Conservation (phyloP, 2,888 invertebrate genomes). For the Caenorhabditis sp. region DNA sequence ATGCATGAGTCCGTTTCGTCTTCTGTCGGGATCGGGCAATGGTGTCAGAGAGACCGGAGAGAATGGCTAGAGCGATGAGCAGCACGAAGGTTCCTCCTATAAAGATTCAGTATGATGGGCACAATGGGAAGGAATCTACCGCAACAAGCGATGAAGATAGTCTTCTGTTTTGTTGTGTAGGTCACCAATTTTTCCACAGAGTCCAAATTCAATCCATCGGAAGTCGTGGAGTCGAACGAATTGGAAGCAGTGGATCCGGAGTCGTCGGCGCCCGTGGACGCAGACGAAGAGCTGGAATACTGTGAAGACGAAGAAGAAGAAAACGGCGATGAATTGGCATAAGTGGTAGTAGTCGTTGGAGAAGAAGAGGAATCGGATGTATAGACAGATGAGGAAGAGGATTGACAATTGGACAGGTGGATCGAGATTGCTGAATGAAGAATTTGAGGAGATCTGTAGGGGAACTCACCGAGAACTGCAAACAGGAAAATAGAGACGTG, state of each 20-base stretch:
- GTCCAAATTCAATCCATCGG: conserved; percentile 19
- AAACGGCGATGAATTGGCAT: conserved; percentile 23
- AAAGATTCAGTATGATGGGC: not conserved
- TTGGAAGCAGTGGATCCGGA: no score
- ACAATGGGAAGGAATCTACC: not conserved
- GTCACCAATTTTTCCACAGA: conserved; percentile 44
- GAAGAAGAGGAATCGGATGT: conserved; percentile 2
- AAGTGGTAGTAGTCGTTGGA: conserved; percentile 2
- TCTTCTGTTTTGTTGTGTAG: conserved; percentile 54
- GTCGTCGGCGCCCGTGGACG: no score
- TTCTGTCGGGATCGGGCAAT: conserved; percentile 54
- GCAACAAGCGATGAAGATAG: conserved; percentile 50
- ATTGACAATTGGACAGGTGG: not conserved
- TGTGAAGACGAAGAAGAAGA: not conserved
- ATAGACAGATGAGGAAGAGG: not conserved
- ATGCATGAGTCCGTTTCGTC: conserved; percentile 55
- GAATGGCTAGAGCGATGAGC: conserved; percentile 57
- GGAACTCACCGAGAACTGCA: conserved; percentile 12
- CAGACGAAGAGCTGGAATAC: conserved; percentile 2
- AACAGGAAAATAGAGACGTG: not conserved
- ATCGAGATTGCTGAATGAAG: no score
- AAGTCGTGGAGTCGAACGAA: not conserved
- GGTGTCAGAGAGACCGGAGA: conserved; percentile 62
- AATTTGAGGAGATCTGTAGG: no score
- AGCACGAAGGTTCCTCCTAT: conserved; percentile 57